These are phyloP conservation scores for Semnornis frantzii DNA, from an alignment of 2,113 vertebrate species.

Conservation along the genomic window DNA sequence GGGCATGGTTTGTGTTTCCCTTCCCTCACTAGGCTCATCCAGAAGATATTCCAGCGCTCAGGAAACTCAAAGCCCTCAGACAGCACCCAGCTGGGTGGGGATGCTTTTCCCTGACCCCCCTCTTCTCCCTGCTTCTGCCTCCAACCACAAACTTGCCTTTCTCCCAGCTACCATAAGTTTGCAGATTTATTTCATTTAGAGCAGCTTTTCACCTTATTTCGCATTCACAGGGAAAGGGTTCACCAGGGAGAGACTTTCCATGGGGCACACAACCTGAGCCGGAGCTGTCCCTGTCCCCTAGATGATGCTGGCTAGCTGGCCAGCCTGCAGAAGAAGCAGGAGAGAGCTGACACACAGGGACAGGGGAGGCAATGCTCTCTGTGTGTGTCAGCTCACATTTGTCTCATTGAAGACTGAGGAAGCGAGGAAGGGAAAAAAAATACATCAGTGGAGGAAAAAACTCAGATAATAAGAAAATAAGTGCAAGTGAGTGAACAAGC, in stretches of 20 bases:
- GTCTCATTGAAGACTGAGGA: neutral
- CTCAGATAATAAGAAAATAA: neutral
- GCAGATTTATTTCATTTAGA: neutral
- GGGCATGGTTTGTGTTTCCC: neutral
- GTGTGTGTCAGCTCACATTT: neutral
- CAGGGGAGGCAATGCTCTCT: neutral
- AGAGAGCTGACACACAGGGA: neutral
- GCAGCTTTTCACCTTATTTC: neutral
- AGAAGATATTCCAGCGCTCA: neutral
- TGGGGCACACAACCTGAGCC: fast-evolving
- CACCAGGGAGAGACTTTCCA: neutral
- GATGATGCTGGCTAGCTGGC: neutral
- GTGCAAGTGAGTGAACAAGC: neutral
- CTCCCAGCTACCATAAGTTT: neutral
- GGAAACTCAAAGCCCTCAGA: neutral
- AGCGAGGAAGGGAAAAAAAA: neutral
- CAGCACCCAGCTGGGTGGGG: neutral
- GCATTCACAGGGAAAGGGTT: neutral
- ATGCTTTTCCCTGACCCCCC: neutral
- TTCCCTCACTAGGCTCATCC: neutral
- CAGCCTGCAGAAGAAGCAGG: neutral
- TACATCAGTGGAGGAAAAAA: neutral
- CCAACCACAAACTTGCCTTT: neutral
- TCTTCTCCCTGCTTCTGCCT: neutral
- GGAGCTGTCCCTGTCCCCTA: neutral